Conservation (phyloP, 2,797 vertebrate genomes). For the Crenichthys baileyi region DNA sequence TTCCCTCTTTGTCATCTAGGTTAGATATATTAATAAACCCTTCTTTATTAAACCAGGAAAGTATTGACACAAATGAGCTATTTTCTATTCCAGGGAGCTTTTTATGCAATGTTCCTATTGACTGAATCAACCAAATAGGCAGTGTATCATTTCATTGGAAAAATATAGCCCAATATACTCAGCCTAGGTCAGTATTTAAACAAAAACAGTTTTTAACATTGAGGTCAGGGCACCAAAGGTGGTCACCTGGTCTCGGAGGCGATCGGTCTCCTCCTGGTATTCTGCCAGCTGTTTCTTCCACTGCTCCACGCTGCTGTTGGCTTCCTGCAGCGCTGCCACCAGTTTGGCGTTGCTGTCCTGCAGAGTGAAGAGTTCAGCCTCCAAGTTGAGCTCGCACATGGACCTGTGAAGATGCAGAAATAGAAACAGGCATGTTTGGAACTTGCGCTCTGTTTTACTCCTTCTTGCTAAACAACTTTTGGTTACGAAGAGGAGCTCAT, state of each 20-base stretch:
- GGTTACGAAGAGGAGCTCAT: too few species aligned
- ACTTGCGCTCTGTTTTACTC: too few species aligned
- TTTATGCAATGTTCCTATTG: neutral
- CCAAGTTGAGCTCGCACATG: constrained; percentile 91
- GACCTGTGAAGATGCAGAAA: constrained; percentile 78
- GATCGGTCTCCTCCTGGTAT: constrained; percentile 91
- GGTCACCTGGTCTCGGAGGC: constrained; percentile 87
- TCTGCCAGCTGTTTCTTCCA: constrained; percentile 94
- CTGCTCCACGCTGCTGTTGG: constrained; percentile 88
- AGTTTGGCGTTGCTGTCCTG: constrained; percentile 94
- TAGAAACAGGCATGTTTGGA: neutral
- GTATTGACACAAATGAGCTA: neutral
- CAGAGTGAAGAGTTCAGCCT: constrained; percentile 92
- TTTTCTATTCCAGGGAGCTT: neutral
- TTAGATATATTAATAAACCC: neutral
- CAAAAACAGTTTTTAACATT: neutral
- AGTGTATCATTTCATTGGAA: neutral
- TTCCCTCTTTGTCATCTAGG: neutral
- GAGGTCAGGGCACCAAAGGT: neutral
- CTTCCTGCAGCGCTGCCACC: constrained; percentile 90
- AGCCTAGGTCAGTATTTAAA: neutral
- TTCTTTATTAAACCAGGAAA: neutral
- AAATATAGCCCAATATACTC: neutral
- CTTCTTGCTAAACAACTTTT: too few species aligned
- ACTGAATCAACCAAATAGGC: neutral